Evolutionary conservation across 2,113 vertebrate genomes (phyloP).

Genomic region (Urocitellus parryii): DNA sequence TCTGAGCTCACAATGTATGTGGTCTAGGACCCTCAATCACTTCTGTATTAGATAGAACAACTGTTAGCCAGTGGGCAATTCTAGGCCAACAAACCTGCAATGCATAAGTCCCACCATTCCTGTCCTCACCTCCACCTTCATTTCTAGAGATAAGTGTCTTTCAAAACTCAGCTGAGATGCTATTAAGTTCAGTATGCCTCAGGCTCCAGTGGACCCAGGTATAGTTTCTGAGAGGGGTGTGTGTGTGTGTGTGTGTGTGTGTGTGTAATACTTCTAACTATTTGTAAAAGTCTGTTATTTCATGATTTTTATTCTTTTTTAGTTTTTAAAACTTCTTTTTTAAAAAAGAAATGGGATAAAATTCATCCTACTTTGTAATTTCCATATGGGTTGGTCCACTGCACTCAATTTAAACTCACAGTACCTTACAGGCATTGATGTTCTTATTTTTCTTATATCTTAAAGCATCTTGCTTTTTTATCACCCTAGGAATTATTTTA

Average conservation of each 20-base stretch:
- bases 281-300: background rate
- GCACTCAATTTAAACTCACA: background rate
- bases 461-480: background rate
- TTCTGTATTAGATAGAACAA: background rate
- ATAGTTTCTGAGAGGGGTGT: background rate
- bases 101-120: background rate
- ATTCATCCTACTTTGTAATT: background rate
- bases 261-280: background rate
- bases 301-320: background rate
- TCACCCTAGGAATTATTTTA: background rate
- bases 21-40: background rate
- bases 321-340: background rate
- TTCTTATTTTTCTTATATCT: background rate
- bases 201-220: background rate
- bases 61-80: background rate
- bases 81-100: background rate
- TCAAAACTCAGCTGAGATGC: background rate
- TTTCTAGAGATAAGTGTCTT: accelerated
- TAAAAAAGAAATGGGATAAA: background rate
- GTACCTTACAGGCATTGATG: background rate
- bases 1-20: background rate
- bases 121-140: background rate
- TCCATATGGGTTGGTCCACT: background rate
- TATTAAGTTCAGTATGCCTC: background rate
- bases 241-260: too few relatives aligned